A percentile compares a stretch with the other conserved stretches of the same genome.
phyloP scores from a whole-genome alignment of 2,113 vertebrate species.

The Terrapene triunguis region DNA sequence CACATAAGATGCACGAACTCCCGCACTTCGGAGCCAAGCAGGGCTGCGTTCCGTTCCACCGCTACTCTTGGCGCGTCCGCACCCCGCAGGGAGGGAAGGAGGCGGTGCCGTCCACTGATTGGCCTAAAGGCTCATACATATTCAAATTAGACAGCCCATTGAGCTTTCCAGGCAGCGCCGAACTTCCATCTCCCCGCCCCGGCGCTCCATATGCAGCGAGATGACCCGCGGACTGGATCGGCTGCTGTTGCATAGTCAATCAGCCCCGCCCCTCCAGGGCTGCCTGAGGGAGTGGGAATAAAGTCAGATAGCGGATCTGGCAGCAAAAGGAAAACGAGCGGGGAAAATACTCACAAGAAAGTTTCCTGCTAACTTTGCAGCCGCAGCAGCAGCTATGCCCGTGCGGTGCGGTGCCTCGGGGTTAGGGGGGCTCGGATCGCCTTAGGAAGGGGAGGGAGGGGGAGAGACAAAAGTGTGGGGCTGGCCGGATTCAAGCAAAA shows the following conservation, averaged over 20 bases:
- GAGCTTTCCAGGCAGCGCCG: not conserved
- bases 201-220: not conserved
- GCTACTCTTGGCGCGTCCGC: not conserved
- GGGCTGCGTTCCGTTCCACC: too few species aligned
- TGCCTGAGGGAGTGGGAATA: constrained; percentile 48
- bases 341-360: not conserved
- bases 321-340: not conserved
- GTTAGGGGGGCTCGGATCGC: constrained; percentile 39
- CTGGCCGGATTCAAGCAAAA: not conserved
- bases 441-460: constrained; percentile 55
- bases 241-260: not conserved
- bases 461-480: not conserved
- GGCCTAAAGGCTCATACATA: not conserved
- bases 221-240: constrained; percentile 8
- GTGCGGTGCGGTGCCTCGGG: constrained; percentile 18
- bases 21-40: too few species aligned
- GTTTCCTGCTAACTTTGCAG: constrained; percentile 44
- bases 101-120: not conserved
- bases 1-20: too few species aligned
- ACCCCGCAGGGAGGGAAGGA: not conserved
- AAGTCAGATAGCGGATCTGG: constrained; percentile 78
- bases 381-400: constrained; percentile 18
- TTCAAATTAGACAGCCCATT: not conserved
- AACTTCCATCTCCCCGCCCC: not conserved
- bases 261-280: constrained; percentile 21